These are phyloP conservation scores for Cervus canadensis DNA, from an alignment of 2,113 vertebrate species.

Conservation along the genomic window DNA sequence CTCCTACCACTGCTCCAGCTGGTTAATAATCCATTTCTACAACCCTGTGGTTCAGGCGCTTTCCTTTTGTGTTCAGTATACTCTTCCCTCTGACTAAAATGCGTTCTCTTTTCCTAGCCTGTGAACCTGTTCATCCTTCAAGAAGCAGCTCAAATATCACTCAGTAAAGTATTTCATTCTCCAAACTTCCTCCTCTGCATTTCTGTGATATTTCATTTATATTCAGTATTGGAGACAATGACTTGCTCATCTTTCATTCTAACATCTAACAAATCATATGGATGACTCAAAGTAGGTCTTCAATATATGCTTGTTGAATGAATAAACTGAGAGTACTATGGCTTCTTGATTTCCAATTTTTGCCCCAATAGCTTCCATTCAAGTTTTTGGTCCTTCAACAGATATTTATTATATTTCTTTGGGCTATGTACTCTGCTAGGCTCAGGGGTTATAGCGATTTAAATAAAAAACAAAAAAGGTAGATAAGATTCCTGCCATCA, in stretches of 20 bases:
- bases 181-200: background rate
- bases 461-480: background rate
- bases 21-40: background rate
- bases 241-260: background rate
- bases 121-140: background rate
- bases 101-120: background rate
- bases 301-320: background rate
- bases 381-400: background rate
- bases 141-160: background rate
- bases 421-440: background rate
- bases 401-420: background rate
- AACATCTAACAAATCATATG: background rate
- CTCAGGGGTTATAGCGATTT: background rate
- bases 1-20: background rate
- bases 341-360: background rate
- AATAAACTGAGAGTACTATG: background rate
- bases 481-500: background rate
- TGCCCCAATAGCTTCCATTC: background rate
- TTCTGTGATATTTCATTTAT: background rate
- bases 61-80: background rate
- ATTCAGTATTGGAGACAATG: background rate
- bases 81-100: background rate
- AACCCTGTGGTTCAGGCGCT: background rate
- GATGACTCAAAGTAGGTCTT: background rate
- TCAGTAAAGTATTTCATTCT: background rate